A percentile compares a stretch with the other conserved stretches of the same genome.
These are phyloP conservation scores for Pogonomyrmex barbatus DNA, from an alignment of 1,140 invertebrate species.

Conservation along the genomic window DNA sequence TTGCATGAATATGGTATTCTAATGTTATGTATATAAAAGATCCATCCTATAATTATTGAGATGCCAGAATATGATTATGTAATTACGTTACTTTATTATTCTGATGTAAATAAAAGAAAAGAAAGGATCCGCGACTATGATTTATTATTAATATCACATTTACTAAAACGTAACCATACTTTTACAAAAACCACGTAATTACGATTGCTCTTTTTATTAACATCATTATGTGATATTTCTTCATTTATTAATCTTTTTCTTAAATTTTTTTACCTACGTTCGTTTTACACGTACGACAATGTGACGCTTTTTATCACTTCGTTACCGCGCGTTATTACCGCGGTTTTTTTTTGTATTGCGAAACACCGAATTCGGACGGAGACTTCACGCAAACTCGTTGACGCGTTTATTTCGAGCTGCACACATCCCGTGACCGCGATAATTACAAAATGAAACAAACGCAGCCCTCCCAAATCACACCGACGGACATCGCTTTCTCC, in stretches of 20 bases:
- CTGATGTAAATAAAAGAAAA: constrained; percentile 1
- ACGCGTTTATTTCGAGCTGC: background rate
- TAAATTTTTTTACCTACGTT: background rate
- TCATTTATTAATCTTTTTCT: background rate
- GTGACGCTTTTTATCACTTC: background rate
- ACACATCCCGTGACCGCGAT: constrained; percentile 10
- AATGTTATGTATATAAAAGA: background rate
- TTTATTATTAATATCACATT: background rate
- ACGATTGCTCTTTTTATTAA: background rate
- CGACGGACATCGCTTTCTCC: constrained; percentile 20
- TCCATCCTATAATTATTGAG: constrained; percentile 6
- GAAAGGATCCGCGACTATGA: background rate
- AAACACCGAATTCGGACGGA: background rate
- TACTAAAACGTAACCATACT: background rate
- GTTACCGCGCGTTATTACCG: background rate
- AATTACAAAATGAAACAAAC: constrained; percentile 34
- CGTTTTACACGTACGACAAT: background rate
- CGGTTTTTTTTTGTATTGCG: background rate
- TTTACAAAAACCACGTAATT: background rate
- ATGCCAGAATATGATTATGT: constrained; percentile 1
- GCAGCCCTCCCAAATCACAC: constrained; percentile 27
- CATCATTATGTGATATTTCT: background rate
- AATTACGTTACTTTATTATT: background rate
- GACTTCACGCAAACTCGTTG: background rate
- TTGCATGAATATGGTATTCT: background rate